Evolutionary conservation across 2,888 invertebrate species (phyloP).

Genomic region (Cryptocephalus moraei): DNA sequence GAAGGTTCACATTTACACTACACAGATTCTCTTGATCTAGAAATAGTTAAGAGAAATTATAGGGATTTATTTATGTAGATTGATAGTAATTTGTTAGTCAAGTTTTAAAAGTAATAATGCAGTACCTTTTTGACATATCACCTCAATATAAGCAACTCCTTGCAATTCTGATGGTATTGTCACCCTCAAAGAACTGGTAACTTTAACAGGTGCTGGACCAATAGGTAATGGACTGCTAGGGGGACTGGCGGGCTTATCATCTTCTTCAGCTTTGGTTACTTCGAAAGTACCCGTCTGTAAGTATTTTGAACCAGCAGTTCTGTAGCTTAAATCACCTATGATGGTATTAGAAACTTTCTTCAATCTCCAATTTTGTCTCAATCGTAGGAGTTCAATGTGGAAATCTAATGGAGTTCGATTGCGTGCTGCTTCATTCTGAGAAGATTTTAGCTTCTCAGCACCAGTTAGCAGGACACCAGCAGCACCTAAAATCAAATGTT

Average conservation of each 20-base stretch:
- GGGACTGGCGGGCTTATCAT: slow-evolving; percentile 43
- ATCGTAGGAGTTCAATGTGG: slow-evolving; percentile 78
- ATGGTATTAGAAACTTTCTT: slow-evolving; percentile 93
- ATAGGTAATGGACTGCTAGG: slow-evolving; percentile 36
- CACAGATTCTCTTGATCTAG: slow-evolving; percentile 83
- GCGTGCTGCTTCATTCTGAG: slow-evolving; percentile 69
- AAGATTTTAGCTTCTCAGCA: slow-evolving; percentile 74
- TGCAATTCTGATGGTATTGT: slow-evolving; percentile 90
- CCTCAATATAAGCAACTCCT: slow-evolving; percentile 93
- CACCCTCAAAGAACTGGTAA: slow-evolving; percentile 72
- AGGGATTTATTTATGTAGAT: not conserved
- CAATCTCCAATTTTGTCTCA: slow-evolving; percentile 91
- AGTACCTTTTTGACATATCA: slow-evolving; percentile 81
- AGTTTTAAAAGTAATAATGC: slow-evolving; percentile 1
- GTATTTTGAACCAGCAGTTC: slow-evolving; percentile 91
- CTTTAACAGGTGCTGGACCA: slow-evolving; percentile 43
- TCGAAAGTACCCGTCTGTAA: slow-evolving; percentile 64
- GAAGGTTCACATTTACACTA: slow-evolving; percentile 69
- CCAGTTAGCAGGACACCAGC: slow-evolving; percentile 76
- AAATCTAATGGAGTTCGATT: slow-evolving; percentile 79
- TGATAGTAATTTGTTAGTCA: not conserved
- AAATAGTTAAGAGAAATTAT: slow-evolving; percentile 2
- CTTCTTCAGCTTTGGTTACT: slow-evolving; percentile 86
- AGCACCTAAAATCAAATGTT: slow-evolving; percentile 39
- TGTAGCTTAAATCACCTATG: slow-evolving; percentile 90